phyloP scores from a whole-genome alignment of 2,113 vertebrate genomes.

The Corydoras sp. region DNA sequence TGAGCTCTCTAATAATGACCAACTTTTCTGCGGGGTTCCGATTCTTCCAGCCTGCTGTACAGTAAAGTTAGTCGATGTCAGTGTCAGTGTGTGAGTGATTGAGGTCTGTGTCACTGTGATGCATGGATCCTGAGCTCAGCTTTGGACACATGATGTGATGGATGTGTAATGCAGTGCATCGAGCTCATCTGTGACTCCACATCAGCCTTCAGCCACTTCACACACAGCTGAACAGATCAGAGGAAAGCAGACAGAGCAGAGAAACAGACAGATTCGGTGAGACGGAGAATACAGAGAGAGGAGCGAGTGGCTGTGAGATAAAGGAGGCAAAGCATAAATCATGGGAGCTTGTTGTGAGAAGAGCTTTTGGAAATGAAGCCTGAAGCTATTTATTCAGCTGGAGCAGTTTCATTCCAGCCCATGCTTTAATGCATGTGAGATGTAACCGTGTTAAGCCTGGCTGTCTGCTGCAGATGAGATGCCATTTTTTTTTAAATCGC shows the following conservation, averaged over 20 bases:
- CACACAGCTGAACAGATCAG: not conserved
- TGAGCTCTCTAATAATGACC: too few relatives aligned
- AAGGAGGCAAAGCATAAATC: constrained; percentile 30
- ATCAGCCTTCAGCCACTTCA: not conserved
- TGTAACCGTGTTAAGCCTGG: constrained; percentile 39
- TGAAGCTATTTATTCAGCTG: constrained; percentile 44
- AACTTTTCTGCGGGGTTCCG: not conserved
- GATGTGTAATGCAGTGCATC: constrained; percentile 18
- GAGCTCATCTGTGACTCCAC: constrained; percentile 8
- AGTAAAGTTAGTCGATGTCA: not conserved
- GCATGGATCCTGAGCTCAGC: constrained; percentile 14
- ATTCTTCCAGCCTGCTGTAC: not conserved
- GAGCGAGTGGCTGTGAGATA: constrained; percentile 1
- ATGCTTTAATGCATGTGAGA: constrained; percentile 37
- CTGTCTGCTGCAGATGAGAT: constrained; percentile 39
- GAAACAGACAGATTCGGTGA: not conserved
- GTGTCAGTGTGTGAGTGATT: constrained; percentile 3
- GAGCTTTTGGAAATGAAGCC: constrained; percentile 35
- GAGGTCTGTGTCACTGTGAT: constrained; percentile 15
- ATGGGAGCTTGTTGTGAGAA: constrained; percentile 35
- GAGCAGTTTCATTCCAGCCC: constrained; percentile 42
- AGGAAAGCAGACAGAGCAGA: constrained; percentile 1
- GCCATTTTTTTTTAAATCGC: constrained; percentile 8
- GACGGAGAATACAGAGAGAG: not conserved
- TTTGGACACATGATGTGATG: constrained; percentile 29